A percentile compares a stretch with the other conserved stretches of the same genome.
These are phyloP conservation scores for Liodrosophila aerea DNA, from an alignment of 2,888 invertebrate species.

Conservation along the genomic window DNA sequence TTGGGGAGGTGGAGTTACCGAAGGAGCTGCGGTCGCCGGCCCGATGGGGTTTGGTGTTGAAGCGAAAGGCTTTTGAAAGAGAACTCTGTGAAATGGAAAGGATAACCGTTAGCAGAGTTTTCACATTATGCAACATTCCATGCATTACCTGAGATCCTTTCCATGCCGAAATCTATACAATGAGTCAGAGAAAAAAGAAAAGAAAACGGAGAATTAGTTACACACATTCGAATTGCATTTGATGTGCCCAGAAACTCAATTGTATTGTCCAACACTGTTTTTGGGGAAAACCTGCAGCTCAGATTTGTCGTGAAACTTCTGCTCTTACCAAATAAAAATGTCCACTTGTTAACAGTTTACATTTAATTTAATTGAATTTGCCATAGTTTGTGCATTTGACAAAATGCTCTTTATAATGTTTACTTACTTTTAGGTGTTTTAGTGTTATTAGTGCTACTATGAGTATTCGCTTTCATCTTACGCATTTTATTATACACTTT, in stretches of 20 bases:
- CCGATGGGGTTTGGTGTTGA: slow-evolving; percentile 81
- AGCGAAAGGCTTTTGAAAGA: slow-evolving; percentile 83
- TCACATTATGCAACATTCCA: not conserved
- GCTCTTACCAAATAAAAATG: slow-evolving; percentile 35
- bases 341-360: slow-evolving; percentile 34
- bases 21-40: slow-evolving; percentile 81
- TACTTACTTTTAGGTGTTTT: slow-evolving; percentile 49
- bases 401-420: slow-evolving; percentile 37
- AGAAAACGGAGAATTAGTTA: slow-evolving; percentile 11
- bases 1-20: slow-evolving; percentile 83
- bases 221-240: not conserved
- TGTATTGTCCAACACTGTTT: slow-evolving; percentile 18
- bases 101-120: not conserved
- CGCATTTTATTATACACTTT: too few species aligned
- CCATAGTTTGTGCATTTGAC: slow-evolving; percentile 38
- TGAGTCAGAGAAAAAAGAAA: slow-evolving; percentile 18
- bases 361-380: slow-evolving; percentile 39
- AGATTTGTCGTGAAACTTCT: slow-evolving; percentile 64
- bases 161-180: slow-evolving; percentile 82
- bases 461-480: too few species aligned
- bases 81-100: slow-evolving; percentile 72
- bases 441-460: not conserved
- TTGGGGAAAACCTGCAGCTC: slow-evolving; percentile 29
- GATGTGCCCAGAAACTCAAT: slow-evolving; percentile 6
- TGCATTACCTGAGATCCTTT: slow-evolving; percentile 82